Base-by-base conservation (phyloP, 1,140 invertebrate genomes). In the Bombus terrestris region DNA sequence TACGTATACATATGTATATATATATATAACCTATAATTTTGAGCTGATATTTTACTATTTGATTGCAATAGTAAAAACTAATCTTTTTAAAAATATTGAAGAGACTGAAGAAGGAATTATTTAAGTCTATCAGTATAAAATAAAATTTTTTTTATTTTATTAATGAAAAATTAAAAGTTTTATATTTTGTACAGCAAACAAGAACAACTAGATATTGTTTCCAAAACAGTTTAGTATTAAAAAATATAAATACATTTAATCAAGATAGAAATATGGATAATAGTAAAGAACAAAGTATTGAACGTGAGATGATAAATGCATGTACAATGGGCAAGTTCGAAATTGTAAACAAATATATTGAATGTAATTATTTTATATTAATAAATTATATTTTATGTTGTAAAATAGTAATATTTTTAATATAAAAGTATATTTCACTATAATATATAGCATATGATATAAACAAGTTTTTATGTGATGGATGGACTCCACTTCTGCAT, bases 401-500 rank as follows among this genome's bases (percentile, higher is more conserved):
- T 39, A 8, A n/a, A n/a, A 28, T 3, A n/a, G 28, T 39, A 71
- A 41, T 71, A 39, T 39, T 5, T 39, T 71, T 5, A 71, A 41
- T 69, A 69, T 25, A n/a, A 71, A 68, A 22, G 37, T 41, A 32
- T 64, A 22, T 22, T 57, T 47, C 43, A 3, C 4, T 69, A 80
- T 83, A 69, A 28, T 57, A 77, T 69, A 4, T 47, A 90, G 86
- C 53, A 10, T 83, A 91, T 76, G 75, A 93, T 66, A 57, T 95
- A 10, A 91, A 95, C 81, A 75, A 90, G 12, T 91, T 87, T 87
- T 83, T 95, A 59, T 43, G 86, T 28, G 89, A 88, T 62, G 93
- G 92, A 47, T 95, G 94, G 94, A 94, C 92, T 59, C 53, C 91
- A 13, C 81, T 96, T 22, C 89, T 95, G 72, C 93, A 94, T 89